Evolutionary conservation across 2,113 vertebrate species (phyloP).

Genomic region (Archilochus colubris): DNA sequence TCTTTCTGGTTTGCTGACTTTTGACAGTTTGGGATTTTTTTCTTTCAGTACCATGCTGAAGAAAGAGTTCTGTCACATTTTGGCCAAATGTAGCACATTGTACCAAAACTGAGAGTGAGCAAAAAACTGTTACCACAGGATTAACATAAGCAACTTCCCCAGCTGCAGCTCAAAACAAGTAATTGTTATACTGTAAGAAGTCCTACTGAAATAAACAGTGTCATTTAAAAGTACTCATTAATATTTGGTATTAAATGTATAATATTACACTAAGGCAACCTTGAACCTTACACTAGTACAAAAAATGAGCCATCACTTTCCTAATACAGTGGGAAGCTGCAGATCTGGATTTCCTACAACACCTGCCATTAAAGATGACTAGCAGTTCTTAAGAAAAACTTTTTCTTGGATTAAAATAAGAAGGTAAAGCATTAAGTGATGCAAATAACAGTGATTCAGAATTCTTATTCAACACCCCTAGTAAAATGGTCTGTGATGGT

Average conservation of each 20-base stretch:
- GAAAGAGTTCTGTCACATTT: not conserved
- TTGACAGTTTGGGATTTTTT: not conserved
- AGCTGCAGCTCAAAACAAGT: not conserved
- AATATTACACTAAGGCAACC: accelerated
- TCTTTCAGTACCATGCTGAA: not conserved
- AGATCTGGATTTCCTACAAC: not conserved
- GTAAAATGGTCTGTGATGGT: accelerated
- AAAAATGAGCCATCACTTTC: not conserved
- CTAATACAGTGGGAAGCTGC: not conserved
- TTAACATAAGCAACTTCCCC: not conserved
- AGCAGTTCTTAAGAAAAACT: not conserved
- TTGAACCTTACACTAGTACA: not conserved
- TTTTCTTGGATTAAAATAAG: not conserved
- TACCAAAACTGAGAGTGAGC: not conserved
- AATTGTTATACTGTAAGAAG: not conserved
- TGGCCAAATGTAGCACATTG: not conserved
- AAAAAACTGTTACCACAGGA: not conserved
- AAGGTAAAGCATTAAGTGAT: not conserved
- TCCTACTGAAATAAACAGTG: not conserved
- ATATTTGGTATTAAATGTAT: not conserved
- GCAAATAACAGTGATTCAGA: not conserved
- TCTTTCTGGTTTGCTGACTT: not conserved
- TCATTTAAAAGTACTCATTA: not conserved
- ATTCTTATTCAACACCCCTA: not conserved
- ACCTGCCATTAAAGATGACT: not conserved